Percentiles rank a stretch among this genome's conserved stretches.
Evolutionary conservation across 2,888 invertebrate genomes (phyloP).

Genomic region (Sesamia inferens): DNA sequence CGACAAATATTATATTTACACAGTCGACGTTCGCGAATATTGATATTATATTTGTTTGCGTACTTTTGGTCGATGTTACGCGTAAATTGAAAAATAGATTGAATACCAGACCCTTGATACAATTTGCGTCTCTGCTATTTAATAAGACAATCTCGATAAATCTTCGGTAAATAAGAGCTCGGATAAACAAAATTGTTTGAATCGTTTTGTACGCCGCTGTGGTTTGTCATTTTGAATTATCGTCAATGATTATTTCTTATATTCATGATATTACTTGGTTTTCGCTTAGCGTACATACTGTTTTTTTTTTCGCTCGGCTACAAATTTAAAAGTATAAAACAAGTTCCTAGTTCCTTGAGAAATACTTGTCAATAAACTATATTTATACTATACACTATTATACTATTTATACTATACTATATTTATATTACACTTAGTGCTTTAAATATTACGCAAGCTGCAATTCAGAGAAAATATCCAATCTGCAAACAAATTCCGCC

Average conservation of each 20-base stretch:
- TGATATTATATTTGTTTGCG: conserved; percentile 53
- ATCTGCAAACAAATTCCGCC: conserved; percentile 39
- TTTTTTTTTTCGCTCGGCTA: no score
- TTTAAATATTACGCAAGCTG: conserved; percentile 11
- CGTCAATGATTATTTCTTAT: neutral
- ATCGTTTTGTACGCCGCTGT: neutral
- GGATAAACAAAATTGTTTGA: conserved; percentile 31
- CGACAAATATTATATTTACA: conserved; percentile 52
- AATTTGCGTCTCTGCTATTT: conserved; percentile 55
- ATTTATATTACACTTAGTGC: conserved; percentile 22
- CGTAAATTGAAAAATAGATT: conserved; percentile 68
- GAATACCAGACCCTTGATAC: conserved; percentile 62
- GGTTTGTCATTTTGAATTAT: neutral
- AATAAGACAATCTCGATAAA: conserved; percentile 55
- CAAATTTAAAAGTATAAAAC: neutral
- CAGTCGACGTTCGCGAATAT: conserved; percentile 38
- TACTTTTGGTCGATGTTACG: conserved; percentile 51
- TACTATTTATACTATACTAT: no score
- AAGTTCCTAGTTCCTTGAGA: conserved; percentile 12
- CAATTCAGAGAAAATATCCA: conserved; percentile 31
- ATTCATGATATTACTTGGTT: no score
- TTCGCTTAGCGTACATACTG: no score
- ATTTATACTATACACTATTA: no score
- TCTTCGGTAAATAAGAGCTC: conserved; percentile 30
- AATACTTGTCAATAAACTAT: conserved; percentile 15